These are phyloP conservation scores for Bombus confusus DNA, from an alignment of 1,140 invertebrate species.

Conservation along the genomic window DNA sequence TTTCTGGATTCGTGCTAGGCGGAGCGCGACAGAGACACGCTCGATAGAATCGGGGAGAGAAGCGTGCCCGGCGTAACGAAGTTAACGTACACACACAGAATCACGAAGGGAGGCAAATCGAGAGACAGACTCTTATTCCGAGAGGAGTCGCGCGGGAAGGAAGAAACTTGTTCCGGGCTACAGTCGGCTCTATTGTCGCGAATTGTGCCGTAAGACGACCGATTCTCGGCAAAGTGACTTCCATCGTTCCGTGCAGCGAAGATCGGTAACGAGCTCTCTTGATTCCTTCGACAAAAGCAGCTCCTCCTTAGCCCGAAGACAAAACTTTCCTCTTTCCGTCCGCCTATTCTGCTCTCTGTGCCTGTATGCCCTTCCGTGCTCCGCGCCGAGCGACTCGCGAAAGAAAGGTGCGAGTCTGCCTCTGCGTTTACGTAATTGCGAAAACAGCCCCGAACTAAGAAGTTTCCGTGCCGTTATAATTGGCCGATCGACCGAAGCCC, in stretches of 20 bases:
- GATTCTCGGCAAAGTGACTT: slow-evolving; percentile 33
- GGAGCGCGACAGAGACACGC: neutral
- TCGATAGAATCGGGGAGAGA: slow-evolving; percentile 21
- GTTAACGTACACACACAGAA: slow-evolving; percentile 50
- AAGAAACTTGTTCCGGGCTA: slow-evolving; percentile 45
- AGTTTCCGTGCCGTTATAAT: slow-evolving; percentile 34
- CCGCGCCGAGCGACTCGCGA: neutral
- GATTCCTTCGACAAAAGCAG: slow-evolving; percentile 43
- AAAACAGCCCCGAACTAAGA: slow-evolving; percentile 28
- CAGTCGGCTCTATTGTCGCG: slow-evolving; percentile 49
- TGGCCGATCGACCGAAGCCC: slow-evolving; percentile 28
- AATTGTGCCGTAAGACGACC: slow-evolving; percentile 28
- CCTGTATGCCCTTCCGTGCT: neutral
- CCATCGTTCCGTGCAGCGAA: slow-evolving; percentile 33
- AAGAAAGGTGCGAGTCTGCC: neutral
- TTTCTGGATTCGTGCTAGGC: too few species aligned
- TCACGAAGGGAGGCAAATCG: slow-evolving; percentile 44
- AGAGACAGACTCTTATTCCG: slow-evolving; percentile 1
- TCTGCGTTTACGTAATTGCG: slow-evolving; percentile 42
- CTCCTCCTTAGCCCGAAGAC: neutral
- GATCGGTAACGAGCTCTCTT: slow-evolving; percentile 47
- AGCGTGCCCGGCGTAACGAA: slow-evolving; percentile 49
- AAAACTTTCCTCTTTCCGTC: slow-evolving; percentile 14
- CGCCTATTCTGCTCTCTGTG: neutral
- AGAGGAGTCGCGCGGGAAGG: slow-evolving; percentile 11